Percentiles rank a stretch among this genome's conserved stretches.
phyloP scores from a whole-genome alignment of 2,113 vertebrate species.

The Caranx ignobilis region DNA sequence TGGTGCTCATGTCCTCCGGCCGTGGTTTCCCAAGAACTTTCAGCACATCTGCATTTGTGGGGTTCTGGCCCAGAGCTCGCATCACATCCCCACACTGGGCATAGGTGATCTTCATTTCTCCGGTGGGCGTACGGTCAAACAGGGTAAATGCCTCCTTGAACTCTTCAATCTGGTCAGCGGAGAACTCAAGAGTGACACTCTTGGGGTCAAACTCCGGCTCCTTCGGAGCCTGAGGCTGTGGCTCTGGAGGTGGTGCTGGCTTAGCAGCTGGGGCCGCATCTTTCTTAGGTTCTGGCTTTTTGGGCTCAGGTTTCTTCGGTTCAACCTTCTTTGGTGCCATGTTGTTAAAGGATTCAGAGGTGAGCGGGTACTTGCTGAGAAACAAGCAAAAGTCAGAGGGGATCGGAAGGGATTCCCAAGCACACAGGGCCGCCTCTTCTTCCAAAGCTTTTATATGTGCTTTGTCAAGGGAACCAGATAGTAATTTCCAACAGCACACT shows the following conservation, averaged over 20 bases:
- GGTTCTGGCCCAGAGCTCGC: constrained; percentile 97
- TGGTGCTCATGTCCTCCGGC: constrained; percentile 93
- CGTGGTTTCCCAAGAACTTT: constrained; percentile 95
- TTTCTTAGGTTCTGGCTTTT: constrained; percentile 86
- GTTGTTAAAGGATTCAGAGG: constrained; percentile 38
- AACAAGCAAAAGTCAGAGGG: constrained; percentile 53
- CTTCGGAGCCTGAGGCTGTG: constrained; percentile 75
- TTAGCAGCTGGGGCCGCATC: constrained; percentile 76
- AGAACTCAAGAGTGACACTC: constrained; percentile 85
- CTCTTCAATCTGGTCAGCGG: constrained; percentile 91
- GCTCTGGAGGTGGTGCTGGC: constrained; percentile 59
- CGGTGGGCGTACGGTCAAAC: constrained; percentile 91
- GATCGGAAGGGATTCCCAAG: constrained; percentile 60
- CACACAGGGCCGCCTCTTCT: constrained; percentile 61
- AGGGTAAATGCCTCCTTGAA: constrained; percentile 96
- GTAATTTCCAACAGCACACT: constrained; percentile 74
- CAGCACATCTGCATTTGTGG: constrained; percentile 95
- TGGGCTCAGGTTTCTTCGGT: constrained; percentile 83
- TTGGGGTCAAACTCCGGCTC: constrained; percentile 86
- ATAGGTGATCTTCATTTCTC: constrained; percentile 95
- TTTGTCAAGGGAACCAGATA: constrained; percentile 64
- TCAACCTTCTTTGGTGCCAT: constrained; percentile 88
- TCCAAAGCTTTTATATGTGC: constrained; percentile 81
- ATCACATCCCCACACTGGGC: constrained; percentile 95
- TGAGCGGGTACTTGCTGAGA: constrained; percentile 48